phyloP scores from a whole-genome alignment of 2,888 invertebrate genomes.

The Volucella bombylans region DNA sequence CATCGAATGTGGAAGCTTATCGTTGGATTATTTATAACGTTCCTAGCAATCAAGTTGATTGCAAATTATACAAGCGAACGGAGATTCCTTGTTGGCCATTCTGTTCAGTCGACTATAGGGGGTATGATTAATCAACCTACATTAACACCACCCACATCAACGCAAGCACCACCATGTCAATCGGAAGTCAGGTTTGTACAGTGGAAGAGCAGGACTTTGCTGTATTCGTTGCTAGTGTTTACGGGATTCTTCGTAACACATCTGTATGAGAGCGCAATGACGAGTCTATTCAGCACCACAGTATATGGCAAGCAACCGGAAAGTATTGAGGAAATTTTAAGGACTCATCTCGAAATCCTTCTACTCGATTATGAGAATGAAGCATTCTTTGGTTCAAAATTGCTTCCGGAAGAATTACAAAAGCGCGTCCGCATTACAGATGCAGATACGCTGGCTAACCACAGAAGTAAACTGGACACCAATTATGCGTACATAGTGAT shows the following conservation, averaged over 20 bases:
- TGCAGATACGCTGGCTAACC: conserved; percentile 53
- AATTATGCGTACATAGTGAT: conserved; percentile 58
- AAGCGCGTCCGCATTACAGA: conserved; percentile 57
- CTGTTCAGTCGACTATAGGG: conserved; percentile 49
- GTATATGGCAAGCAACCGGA: conserved; percentile 74
- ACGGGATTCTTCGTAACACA: conserved; percentile 70
- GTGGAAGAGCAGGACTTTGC: conserved; percentile 22
- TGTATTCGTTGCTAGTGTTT: conserved; percentile 56
- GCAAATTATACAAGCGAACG: conserved; percentile 60
- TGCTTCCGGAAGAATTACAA: conserved; percentile 65
- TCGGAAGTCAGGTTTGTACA: conserved; percentile 4
- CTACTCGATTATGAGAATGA: conserved; percentile 59
- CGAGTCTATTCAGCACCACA: conserved; percentile 74
- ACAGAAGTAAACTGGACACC: conserved; percentile 67
- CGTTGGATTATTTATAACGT: conserved; percentile 58
- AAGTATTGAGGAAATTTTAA: conserved; percentile 70
- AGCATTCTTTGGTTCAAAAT: conserved; percentile 63
- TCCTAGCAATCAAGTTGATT: conserved; percentile 58
- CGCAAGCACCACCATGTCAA: neutral
- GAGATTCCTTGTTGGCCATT: conserved; percentile 33
- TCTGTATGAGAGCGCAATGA: conserved; percentile 57
- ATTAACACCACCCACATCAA: conserved; percentile 11
- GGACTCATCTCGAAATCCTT: conserved; percentile 70
- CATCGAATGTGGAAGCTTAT: conserved; percentile 65
- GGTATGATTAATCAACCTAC: conserved; percentile 67